Percentiles rank a stretch among this genome's conserved stretches.
phyloP scores from a whole-genome alignment of 2,113 vertebrate species.

The Protomyctophum bolini region DNA sequence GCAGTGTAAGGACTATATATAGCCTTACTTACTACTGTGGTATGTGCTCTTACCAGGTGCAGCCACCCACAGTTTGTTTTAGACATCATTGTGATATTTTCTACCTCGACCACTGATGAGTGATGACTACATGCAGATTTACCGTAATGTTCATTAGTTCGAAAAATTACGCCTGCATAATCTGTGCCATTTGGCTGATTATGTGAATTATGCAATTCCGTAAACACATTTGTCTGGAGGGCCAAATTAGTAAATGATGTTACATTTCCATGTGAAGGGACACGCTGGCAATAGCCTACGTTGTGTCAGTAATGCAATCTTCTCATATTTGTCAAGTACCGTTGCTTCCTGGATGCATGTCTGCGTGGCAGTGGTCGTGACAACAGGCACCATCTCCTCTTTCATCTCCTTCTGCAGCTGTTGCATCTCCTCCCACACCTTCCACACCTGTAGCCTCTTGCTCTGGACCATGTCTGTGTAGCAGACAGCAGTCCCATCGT shows the following conservation, averaged over 20 bases:
- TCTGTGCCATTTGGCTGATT: too few species aligned
- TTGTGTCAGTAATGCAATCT: not conserved
- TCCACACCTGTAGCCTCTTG: slow-evolving; percentile 70
- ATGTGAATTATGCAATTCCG: not conserved
- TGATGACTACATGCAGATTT: not conserved
- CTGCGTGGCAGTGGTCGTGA: slow-evolving; percentile 38
- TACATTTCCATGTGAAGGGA: not conserved
- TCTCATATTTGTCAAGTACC: slow-evolving; percentile 45
- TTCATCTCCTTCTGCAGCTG: slow-evolving; percentile 71
- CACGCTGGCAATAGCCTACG: not conserved
- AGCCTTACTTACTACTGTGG: too few species aligned
- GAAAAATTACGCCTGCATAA: not conserved
- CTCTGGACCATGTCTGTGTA: slow-evolving; percentile 53
- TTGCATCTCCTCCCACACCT: slow-evolving; percentile 69
- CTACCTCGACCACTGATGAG: not conserved
- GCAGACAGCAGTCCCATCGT: slow-evolving; percentile 6
- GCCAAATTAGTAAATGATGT: not conserved
- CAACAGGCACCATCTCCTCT: slow-evolving; percentile 57
- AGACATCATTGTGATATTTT: not conserved
- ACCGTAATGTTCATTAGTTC: not conserved
- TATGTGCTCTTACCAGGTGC: too few species aligned
- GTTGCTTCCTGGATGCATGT: slow-evolving; percentile 63
- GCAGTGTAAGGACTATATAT: too few species aligned
- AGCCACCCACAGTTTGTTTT: too few species aligned
- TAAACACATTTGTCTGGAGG: not conserved